A percentile compares a stretch with the other conserved stretches of the same genome.
These are phyloP conservation scores for Cyclina sinensis DNA, from an alignment of 1,140 invertebrate species.

Conservation along the genomic window DNA sequence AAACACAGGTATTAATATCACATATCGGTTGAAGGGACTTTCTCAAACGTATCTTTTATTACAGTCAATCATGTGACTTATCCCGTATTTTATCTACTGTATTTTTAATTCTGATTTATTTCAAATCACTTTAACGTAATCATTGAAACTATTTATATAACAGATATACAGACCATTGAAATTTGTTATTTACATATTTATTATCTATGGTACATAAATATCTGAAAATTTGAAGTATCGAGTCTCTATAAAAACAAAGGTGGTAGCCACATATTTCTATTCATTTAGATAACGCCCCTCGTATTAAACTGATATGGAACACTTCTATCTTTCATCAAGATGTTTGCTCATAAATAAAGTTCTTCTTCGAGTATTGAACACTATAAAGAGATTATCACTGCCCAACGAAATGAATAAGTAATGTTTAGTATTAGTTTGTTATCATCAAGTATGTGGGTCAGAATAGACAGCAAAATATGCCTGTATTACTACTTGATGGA, in stretches of 20 bases:
- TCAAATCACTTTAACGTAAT: too few species aligned
- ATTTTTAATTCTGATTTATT: too few species aligned
- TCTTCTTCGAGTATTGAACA: slow-evolving; percentile 25
- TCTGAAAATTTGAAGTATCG: background rate
- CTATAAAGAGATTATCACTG: background rate
- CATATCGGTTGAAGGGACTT: background rate
- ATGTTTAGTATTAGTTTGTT: background rate
- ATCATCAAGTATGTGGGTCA: slow-evolving; percentile 11
- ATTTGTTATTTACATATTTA: slow-evolving; percentile 24
- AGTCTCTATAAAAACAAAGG: background rate
- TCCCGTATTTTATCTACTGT: background rate
- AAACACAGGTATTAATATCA: background rate
- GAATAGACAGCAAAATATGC: background rate
- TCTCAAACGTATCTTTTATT: slow-evolving; percentile 18
- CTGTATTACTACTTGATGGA: background rate
- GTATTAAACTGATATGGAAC: background rate
- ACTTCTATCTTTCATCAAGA: slow-evolving; percentile 26
- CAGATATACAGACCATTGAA: slow-evolving; percentile 19
- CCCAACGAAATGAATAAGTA: slow-evolving; percentile 25
- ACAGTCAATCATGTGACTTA: background rate
- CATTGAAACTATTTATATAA: background rate
- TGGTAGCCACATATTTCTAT: background rate
- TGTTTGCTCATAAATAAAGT: slow-evolving; percentile 23
- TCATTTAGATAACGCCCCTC: slow-evolving; percentile 5
- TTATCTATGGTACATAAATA: background rate